phyloP scores from a whole-genome alignment of 2,113 vertebrate species.

The Grallaria varia region DNA sequence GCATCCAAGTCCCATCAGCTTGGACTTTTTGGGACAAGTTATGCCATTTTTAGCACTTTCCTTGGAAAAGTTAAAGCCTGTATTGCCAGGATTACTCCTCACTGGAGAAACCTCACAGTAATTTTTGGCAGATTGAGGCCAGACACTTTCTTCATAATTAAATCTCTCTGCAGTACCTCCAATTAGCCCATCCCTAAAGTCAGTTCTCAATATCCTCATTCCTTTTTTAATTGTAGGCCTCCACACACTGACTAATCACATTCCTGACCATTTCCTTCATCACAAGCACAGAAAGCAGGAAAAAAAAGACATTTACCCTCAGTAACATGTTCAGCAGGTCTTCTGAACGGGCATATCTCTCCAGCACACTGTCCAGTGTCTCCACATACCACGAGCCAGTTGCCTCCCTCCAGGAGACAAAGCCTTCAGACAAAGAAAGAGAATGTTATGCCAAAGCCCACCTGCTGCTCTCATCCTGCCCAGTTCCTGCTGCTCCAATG shows the following conservation, averaged over 20 bases:
- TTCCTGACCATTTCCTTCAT: neutral
- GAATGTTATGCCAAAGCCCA: neutral
- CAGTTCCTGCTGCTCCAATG: accelerated
- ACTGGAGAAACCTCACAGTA: neutral
- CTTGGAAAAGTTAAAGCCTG: neutral
- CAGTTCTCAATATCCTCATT: accelerated
- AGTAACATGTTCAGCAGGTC: conserved; percentile 84
- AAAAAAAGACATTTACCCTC: conserved; percentile 70
- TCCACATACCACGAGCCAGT: conserved; percentile 91
- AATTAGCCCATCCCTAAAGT: neutral
- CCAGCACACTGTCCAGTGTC: conserved; percentile 80
- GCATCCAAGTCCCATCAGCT: neutral
- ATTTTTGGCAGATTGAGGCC: neutral
- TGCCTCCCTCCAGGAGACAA: conserved; percentile 88
- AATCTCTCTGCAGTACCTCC: neutral
- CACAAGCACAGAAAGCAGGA: neutral
- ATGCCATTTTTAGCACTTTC: neutral
- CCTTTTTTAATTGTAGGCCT: neutral
- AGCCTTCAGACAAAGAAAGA: conserved; percentile 72
- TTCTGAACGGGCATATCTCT: conserved; percentile 60
- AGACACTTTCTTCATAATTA: neutral
- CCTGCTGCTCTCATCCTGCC: accelerated
- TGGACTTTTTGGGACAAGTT: neutral
- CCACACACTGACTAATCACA: neutral
- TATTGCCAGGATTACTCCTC: neutral